phyloP scores from a whole-genome alignment of 1,140 invertebrate genomes.

The Myzus persicae region DNA sequence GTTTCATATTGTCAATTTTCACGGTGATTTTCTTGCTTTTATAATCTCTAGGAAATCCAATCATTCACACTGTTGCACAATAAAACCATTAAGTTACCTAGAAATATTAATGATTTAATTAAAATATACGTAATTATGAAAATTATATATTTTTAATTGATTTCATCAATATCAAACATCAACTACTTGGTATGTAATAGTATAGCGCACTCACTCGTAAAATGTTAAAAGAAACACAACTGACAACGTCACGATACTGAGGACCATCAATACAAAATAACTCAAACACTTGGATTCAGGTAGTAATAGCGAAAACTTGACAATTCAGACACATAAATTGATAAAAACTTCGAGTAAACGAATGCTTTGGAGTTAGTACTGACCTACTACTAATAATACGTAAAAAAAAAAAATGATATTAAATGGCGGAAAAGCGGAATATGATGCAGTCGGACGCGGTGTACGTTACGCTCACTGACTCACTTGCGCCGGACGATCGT shows the following conservation, averaged over 20 bases:
- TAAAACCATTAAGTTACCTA: constrained; percentile 17
- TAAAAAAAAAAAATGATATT: not conserved
- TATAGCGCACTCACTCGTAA: not conserved
- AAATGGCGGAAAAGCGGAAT: not conserved
- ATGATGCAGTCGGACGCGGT: not conserved
- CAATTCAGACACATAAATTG: not conserved
- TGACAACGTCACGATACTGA: not conserved
- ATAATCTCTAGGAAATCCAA: constrained; percentile 43
- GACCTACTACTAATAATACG: not conserved
- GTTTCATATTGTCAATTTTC: constrained; percentile 72
- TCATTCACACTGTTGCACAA: constrained; percentile 44
- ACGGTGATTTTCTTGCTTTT: constrained; percentile 51
- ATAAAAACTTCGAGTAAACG: not conserved
- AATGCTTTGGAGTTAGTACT: not conserved
- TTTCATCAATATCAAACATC: not conserved
- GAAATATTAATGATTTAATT: not conserved
- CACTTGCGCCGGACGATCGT: not conserved
- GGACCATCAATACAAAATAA: not conserved
- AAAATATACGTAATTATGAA: not conserved
- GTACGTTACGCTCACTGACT: not conserved
- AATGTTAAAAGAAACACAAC: not conserved
- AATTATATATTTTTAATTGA: not conserved
- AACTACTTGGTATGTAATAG: not conserved
- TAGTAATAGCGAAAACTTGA: not conserved
- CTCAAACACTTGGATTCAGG: not conserved